These are phyloP conservation scores for Thymelicus acteon DNA, from an alignment of 2,888 invertebrate genomes.

Conservation along the genomic window DNA sequence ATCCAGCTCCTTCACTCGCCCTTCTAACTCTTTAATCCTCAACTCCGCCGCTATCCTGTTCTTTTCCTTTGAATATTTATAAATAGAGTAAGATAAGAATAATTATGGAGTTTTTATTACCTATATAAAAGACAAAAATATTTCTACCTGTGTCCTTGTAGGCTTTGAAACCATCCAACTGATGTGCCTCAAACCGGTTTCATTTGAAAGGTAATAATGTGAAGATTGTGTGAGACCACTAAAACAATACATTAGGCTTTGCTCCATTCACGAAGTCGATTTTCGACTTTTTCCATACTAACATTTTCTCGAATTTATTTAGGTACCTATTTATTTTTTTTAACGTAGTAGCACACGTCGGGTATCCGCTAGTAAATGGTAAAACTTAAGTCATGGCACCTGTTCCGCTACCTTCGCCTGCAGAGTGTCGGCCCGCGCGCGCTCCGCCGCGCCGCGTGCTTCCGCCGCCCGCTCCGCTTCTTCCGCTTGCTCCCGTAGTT, in stretches of 20 bases:
- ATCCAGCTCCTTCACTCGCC: slow-evolving; percentile 61
- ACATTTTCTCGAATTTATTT: too few species aligned
- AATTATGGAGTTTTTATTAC: neutral
- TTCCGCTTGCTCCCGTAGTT: slow-evolving; percentile 65
- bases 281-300: too few species aligned
- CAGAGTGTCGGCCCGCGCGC: slow-evolving; percentile 56
- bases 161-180: too few species aligned
- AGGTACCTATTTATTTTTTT: too few species aligned
- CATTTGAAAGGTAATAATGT: too few species aligned
- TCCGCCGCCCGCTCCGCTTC: slow-evolving; percentile 54
- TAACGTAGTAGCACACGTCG: too few species aligned
- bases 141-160: too few species aligned
- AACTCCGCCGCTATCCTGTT: slow-evolving; percentile 50
- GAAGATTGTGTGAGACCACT: too few species aligned
- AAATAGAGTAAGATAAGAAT: neutral
- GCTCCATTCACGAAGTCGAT: too few species aligned
- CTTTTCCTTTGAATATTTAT: slow-evolving; percentile 56
- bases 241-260: too few species aligned
- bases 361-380: neutral
- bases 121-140: too few species aligned
- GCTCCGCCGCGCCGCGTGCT: slow-evolving; percentile 53
- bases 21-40: slow-evolving; percentile 56
- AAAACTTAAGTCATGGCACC: slow-evolving; percentile 56
- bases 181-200: too few species aligned
- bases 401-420: slow-evolving; percentile 71